Conservation (phyloP, 2,113 vertebrate species). For the Caretta caretta region DNA sequence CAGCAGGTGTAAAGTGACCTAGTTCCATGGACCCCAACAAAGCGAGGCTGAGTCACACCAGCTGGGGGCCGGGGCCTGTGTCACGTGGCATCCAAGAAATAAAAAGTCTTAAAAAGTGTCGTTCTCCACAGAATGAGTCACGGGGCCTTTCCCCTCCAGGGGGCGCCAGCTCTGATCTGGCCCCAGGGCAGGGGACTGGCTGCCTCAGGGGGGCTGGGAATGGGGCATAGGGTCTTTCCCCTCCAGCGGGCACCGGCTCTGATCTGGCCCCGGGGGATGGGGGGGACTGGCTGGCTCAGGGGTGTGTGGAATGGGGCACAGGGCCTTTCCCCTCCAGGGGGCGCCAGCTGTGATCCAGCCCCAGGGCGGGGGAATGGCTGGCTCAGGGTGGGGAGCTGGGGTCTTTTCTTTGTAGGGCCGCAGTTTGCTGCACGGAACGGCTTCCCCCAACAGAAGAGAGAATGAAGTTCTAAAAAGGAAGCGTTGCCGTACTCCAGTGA, state of each 20-base stretch:
- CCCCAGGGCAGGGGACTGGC: not conserved
- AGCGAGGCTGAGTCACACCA: not conserved
- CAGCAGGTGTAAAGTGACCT: not conserved
- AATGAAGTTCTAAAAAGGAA: not conserved
- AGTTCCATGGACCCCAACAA: not conserved
- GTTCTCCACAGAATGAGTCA: too few species aligned
- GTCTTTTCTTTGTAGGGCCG: not conserved
- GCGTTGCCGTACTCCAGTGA: not conserved
- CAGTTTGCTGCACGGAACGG: not conserved
- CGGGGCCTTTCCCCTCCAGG: not conserved
- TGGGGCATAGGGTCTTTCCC: not conserved
- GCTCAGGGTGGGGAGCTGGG: not conserved
- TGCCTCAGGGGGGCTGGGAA: not conserved
- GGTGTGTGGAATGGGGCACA: too few species aligned
- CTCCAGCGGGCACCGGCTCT: not conserved
- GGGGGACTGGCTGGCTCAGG: too few species aligned
- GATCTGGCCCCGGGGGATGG: too few species aligned
- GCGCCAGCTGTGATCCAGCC: too few species aligned
- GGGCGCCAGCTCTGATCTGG: not conserved
- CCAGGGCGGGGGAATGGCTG: not conserved
- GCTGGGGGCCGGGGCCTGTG: too few species aligned
- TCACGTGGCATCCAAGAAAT: too few species aligned
- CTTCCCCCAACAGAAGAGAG: not conserved
- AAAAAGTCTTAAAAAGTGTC: not conserved
- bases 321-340: not conserved